phyloP scores from a whole-genome alignment of 2,888 invertebrate species.

The Nephrocerus scutellatus region DNA sequence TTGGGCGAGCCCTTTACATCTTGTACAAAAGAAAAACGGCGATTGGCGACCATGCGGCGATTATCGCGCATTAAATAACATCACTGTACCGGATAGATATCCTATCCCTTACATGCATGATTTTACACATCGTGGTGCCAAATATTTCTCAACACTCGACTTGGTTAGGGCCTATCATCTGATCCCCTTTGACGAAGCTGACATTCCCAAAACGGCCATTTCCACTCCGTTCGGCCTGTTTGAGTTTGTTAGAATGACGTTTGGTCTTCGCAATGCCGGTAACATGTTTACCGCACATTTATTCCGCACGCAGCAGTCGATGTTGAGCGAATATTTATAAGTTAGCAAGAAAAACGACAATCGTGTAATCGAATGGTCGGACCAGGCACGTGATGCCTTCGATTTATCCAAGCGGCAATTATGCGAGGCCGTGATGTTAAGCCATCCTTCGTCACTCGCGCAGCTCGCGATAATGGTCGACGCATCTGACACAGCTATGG shows the following conservation, averaged over 20 bases:
- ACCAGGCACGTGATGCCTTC: too few species aligned
- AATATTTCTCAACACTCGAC: conserved; percentile 30
- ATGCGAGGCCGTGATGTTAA: too few species aligned
- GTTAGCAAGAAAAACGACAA: too few species aligned
- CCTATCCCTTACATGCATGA: conserved; percentile 28
- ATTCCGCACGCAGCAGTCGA: too few species aligned
- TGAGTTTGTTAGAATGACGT: conserved; percentile 33
- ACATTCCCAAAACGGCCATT: conserved; percentile 31
- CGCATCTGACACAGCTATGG: too few species aligned
- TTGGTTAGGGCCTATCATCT: conserved; percentile 32
- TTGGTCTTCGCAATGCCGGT: conserved; percentile 37
- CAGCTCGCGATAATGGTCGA: too few species aligned
- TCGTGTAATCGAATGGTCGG: too few species aligned
- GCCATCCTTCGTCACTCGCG: too few species aligned
- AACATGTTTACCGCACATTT: too few species aligned
- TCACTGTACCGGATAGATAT: conserved; percentile 35
- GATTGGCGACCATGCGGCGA: conserved; percentile 19
- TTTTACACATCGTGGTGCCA: conserved; percentile 24
- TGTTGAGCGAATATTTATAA: too few species aligned
- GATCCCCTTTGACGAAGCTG: conserved; percentile 29
- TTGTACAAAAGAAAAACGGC: conserved; percentile 17
- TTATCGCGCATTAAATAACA: conserved; percentile 14
- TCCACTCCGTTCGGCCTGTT: conserved; percentile 38
- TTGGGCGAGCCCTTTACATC: conserved; percentile 19
- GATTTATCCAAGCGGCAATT: too few species aligned